These are phyloP conservation scores for Eira barbara DNA, from an alignment of 2,113 vertebrate genomes.

Conservation along the genomic window DNA sequence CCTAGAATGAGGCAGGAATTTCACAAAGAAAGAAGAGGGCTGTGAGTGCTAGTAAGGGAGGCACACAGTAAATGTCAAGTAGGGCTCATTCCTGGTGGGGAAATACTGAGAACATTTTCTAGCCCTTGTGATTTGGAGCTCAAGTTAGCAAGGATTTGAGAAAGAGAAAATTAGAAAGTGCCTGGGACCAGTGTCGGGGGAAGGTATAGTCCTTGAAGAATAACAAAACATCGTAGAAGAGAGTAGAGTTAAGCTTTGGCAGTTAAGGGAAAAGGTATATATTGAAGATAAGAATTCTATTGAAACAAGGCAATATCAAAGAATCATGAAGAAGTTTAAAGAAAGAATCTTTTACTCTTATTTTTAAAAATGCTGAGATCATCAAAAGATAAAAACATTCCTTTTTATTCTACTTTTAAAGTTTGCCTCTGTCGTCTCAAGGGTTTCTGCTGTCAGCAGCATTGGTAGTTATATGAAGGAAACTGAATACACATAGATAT, in stretches of 20 bases:
- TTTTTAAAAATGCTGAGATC: conserved; percentile 42
- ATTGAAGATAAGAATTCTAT: neutral
- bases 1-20: neutral
- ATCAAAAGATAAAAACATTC: neutral
- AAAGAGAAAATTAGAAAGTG: neutral
- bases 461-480: neutral
- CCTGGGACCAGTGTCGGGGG: neutral
- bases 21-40: neutral
- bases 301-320: neutral
- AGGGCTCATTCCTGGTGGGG: neutral
- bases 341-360: neutral
- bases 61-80: neutral
- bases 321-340: neutral
- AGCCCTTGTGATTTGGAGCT: neutral
- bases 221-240: neutral
- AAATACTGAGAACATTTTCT: neutral
- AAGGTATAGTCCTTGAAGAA: neutral
- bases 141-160: too few relatives aligned
- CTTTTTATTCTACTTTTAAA: conserved; percentile 33
- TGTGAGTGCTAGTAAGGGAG: neutral
- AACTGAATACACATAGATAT: neutral
- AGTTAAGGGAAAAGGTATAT: neutral
- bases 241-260: neutral
- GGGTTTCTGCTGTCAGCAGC: conserved; percentile 16
- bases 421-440: conserved; percentile 49